Evolutionary conservation across 2,113 vertebrate species (phyloP).

Genomic region (Galbula dea): DNA sequence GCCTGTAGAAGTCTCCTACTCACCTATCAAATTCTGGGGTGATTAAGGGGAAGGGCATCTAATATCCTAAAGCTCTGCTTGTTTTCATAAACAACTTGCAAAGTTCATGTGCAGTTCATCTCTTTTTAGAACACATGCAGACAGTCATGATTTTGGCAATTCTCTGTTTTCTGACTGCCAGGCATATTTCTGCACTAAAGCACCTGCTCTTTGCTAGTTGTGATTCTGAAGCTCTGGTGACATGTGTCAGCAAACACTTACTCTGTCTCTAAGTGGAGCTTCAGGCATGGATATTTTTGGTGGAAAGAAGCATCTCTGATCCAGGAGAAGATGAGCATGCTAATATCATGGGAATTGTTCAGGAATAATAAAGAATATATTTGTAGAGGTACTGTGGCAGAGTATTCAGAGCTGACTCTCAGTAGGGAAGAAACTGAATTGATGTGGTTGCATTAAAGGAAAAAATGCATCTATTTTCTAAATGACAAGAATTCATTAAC

Average conservation of each 20-base stretch:
- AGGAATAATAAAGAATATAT: background rate
- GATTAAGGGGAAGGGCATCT: slow-evolving; percentile 48
- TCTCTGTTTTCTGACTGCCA: slow-evolving; percentile 16
- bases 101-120: slow-evolving; percentile 54
- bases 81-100: slow-evolving; percentile 42
- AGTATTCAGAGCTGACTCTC: background rate
- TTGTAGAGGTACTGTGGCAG: background rate
- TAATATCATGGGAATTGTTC: background rate
- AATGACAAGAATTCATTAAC: background rate
- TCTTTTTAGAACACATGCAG: slow-evolving; percentile 55
- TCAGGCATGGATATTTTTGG: slow-evolving; percentile 39
- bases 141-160: slow-evolving; percentile 17
- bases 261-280: slow-evolving; percentile 34
- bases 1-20: slow-evolving; percentile 30
- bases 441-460: background rate
- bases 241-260: slow-evolving; percentile 57
- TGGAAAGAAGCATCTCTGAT: slow-evolving; percentile 46
- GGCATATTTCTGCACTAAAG: slow-evolving; percentile 18
- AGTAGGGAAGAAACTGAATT: background rate
- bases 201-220: slow-evolving; percentile 51
- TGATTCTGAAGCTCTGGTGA: slow-evolving; percentile 30
- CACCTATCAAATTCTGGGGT: slow-evolving; percentile 57
- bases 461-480: background rate
- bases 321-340: background rate
- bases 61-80: slow-evolving; percentile 37